A percentile compares a stretch with the other conserved stretches of the same genome.
phyloP scores from a whole-genome alignment of 2,888 invertebrate genomes.

The Margaritifera margaritifera region DNA sequence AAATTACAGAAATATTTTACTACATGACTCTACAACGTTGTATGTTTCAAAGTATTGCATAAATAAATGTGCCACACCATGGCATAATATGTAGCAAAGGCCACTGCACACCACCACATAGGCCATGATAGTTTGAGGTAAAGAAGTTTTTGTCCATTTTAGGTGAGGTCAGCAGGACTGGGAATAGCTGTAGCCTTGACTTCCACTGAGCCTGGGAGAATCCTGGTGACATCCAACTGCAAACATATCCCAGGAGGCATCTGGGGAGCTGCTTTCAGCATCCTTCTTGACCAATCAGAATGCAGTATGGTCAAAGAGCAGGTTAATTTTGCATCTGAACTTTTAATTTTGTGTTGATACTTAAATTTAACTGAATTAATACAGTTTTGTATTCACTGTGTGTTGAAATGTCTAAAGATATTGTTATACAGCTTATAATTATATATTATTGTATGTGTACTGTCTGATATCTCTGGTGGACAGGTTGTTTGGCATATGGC shows the following conservation, averaged over 20 bases:
- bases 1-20: too few species aligned
- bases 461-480: too few species aligned
- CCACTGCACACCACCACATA: background rate
- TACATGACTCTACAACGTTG: too few species aligned
- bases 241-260: slow-evolving; percentile 70
- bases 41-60: too few species aligned
- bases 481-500: too few species aligned
- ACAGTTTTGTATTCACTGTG: background rate
- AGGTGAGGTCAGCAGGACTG: slow-evolving; percentile 71
- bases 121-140: background rate
- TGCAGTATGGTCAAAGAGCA: slow-evolving; percentile 71
- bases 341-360: background rate
- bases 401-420: too few species aligned
- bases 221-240: slow-evolving; percentile 66
- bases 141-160: slow-evolving; percentile 3
- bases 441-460: too few species aligned
- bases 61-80: too few species aligned
- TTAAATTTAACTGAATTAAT: background rate
- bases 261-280: slow-evolving; percentile 69
- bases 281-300: slow-evolving; percentile 69
- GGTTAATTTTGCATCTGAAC: slow-evolving; percentile 43
- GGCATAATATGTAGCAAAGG: background rate
- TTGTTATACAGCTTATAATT: too few species aligned
- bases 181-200: slow-evolving; percentile 69
- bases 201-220: slow-evolving; percentile 64